phyloP scores from a whole-genome alignment of 2,113 vertebrate genomes.

The Craseonycteris thonglongyai region DNA sequence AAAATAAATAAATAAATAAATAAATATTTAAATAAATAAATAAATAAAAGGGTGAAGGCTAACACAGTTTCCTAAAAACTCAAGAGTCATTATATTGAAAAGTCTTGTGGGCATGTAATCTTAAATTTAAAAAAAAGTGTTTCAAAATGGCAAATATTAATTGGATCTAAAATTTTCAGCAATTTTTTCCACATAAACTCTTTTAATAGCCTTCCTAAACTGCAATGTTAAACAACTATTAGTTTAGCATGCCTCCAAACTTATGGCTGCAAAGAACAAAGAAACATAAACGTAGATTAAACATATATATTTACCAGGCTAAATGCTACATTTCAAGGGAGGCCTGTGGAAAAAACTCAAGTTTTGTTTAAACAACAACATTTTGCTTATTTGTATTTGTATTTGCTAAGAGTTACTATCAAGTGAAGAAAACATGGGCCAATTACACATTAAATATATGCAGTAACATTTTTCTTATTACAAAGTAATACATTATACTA shows the following conservation, averaged over 20 bases:
- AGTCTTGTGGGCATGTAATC: no score
- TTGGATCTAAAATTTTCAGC: not conserved
- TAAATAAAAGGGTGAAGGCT: not conserved
- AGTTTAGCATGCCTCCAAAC: not conserved
- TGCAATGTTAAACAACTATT: not conserved
- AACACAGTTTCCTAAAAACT: not conserved
- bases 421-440: not conserved
- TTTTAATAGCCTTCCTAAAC: not conserved
- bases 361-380: not conserved
- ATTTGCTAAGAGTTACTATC: not conserved
- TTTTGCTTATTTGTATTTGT: not conserved
- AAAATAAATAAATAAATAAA: no score
- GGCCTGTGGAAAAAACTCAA: not conserved
- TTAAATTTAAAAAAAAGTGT: no score
- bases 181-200: not conserved
- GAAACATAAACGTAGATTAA: not conserved
- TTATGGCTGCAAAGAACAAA: not conserved
- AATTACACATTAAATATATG: not conserved
- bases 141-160: not conserved
- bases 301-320: not conserved
- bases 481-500: not conserved
- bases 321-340: not conserved
- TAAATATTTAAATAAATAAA: no score
- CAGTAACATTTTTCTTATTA: not conserved
- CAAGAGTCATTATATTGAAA: not conserved